phyloP scores from a whole-genome alignment of 2,888 invertebrate genomes.

The Cynaeus angustus region DNA sequence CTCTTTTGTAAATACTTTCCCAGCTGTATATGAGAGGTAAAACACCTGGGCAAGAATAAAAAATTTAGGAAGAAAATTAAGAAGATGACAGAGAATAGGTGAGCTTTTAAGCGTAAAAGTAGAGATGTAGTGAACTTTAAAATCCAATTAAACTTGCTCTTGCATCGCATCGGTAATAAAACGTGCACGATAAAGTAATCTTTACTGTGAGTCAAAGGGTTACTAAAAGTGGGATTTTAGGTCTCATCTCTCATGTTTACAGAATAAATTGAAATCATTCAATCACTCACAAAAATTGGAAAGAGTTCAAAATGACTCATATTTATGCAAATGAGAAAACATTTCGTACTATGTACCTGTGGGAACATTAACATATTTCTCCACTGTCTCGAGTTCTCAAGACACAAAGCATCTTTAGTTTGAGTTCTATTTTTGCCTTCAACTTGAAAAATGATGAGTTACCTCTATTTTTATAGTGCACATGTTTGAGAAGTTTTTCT shows the following conservation, averaged over 20 bases:
- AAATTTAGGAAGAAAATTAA: slow-evolving; percentile 8
- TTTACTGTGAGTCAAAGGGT: neutral
- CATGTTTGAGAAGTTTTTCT: slow-evolving; percentile 29
- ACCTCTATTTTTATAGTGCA: slow-evolving; percentile 29
- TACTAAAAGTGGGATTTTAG: too few species aligned
- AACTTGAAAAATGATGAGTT: slow-evolving; percentile 21
- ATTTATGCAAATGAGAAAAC: neutral
- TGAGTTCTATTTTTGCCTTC: slow-evolving; percentile 35
- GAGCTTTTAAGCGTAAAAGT: neutral
- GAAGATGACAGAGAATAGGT: slow-evolving; percentile 1
- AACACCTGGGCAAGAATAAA: slow-evolving; percentile 37
- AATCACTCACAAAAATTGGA: too few species aligned
- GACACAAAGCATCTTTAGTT: slow-evolving; percentile 31
- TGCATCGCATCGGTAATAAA: neutral
- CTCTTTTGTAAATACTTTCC: neutral
- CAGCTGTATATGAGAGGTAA: neutral
- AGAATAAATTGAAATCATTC: neutral
- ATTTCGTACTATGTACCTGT: slow-evolving; percentile 8
- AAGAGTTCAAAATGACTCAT: too few species aligned
- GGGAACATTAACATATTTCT: slow-evolving; percentile 23
- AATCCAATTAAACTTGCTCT: neutral
- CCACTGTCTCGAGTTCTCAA: slow-evolving; percentile 31
- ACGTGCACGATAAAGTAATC: neutral
- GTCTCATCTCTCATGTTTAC: too few species aligned
- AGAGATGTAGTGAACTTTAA: slow-evolving; percentile 1